Evolutionary conservation across 2,113 vertebrate genomes (phyloP), one percentile per base, ranked within the genome.

Genomic region (Gulo gulo): DNA sequence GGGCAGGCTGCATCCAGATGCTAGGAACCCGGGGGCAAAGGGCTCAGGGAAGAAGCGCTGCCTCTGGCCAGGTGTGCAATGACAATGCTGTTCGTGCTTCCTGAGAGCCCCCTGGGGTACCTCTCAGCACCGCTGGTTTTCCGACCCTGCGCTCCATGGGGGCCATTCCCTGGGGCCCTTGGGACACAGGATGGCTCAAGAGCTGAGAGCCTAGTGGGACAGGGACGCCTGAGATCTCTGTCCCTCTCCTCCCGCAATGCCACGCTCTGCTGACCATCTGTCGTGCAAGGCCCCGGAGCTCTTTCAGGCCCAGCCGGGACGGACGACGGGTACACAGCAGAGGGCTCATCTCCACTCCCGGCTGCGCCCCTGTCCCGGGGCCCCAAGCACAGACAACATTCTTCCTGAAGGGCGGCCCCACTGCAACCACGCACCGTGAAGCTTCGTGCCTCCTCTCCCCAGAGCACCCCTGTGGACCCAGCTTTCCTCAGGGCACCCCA

Each of bases 391-490:
- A 31, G 50, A 82, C 24, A 29, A 31, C 39, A 42, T 9, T 29
- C 73, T 47, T 71, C 69, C 71, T 36, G 45, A 20, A 50, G 9
- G 26, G 52, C 1, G 0, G 55, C 36, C 16, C 82, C 24, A 5
- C 12, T 14, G 39, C 20, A 29, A 45, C 14, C 0, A 0, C 2
- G 20, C 8, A 6, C 8, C 65, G 59, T 29, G 21, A 50, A 55
- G 34, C 65, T 61, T 52, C 18, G 1, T 12, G 59, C 6, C 23
- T 71, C 21, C 21, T 61, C 16, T 9, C 21, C 16, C 61, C 26
- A 31, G 26, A 15, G 73, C n/a, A 29, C 45, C 42, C 4, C 42
- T 5, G 24, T 0, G 0, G 74, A 24, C 24, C 61, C 21, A 1
- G 6, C 18, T 42, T 9, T 16, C 59, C 21, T n/a, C 29, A 29